phyloP scores from a whole-genome alignment of 2,888 invertebrate species.

The Trissonchulus latispiculum region DNA sequence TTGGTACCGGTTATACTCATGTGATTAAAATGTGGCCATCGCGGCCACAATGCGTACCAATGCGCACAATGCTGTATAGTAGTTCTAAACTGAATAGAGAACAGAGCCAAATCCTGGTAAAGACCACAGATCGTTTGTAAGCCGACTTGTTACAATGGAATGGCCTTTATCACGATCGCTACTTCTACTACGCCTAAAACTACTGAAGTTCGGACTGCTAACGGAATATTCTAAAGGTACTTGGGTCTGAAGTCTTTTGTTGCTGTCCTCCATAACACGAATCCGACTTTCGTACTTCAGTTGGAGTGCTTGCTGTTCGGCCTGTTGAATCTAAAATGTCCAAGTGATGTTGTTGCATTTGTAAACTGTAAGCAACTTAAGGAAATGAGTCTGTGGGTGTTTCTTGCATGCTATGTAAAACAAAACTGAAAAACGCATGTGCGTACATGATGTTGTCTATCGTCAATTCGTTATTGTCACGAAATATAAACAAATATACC shows the following conservation, averaged over 20 bases:
- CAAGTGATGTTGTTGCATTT: too few relatives aligned
- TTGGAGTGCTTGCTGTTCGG: conserved; percentile 40
- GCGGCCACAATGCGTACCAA: too few relatives aligned
- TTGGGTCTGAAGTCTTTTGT: conserved; percentile 39
- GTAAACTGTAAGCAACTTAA: too few relatives aligned
- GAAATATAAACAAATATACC: too few relatives aligned
- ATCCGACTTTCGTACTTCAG: conserved; percentile 41
- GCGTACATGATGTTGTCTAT: too few relatives aligned
- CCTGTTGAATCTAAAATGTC: conserved; percentile 28
- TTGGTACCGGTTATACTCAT: too few relatives aligned
- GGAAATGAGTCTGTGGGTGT: too few relatives aligned
- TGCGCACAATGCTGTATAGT: too few relatives aligned
- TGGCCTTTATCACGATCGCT: neutral
- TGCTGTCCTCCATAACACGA: conserved; percentile 43
- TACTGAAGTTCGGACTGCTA: neutral
- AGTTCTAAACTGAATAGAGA: neutral
- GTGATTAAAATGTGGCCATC: too few relatives aligned
- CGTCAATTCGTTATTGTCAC: too few relatives aligned
- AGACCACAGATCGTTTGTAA: neutral
- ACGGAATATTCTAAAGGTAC: conserved; percentile 22
- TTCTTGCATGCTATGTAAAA: too few relatives aligned
- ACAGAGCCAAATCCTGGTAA: neutral
- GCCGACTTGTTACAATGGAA: neutral
- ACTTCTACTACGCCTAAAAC: neutral
- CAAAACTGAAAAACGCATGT: too few relatives aligned